Evolutionary conservation across 2,113 vertebrate species (phyloP), one percentile per base, ranked within the genome.

Genomic region (Phrynosoma blainvillii): DNA sequence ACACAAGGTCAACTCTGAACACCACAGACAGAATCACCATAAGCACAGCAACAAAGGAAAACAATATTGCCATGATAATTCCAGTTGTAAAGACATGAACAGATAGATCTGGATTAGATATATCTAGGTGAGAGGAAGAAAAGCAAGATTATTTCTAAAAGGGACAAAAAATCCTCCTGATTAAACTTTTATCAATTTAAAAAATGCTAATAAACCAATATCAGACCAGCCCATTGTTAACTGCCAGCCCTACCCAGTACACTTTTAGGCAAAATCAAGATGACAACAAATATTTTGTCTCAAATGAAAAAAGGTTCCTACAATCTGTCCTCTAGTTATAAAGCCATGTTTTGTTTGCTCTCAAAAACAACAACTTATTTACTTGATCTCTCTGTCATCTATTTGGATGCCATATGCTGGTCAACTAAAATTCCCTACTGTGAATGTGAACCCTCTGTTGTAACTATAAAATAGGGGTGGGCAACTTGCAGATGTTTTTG

Each of bases 1-100:
- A 94, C 91, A 93, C 89, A n/a, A 98, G 68, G 85, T 97, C 96
- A 1, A 97, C 93, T 90, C 96, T 96, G 86, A 96, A 97, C n/a
- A 94, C 70, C 84, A 94, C 40, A 84, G 88, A 95, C 73, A 95
- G 2, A 82, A 90, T 66, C 47, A 93, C 89, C 1, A 88, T 6
- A 70, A 94, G 90, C 36, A 96, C 70, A 14, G 79, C 79, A 73
- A 65, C 40, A 86, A 95, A 90, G 0, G 89, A 91, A 86, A 90
- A 90, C 5, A 94, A 62, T 52, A 94, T 2, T 16, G 92, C 84
- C 5, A 90, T 11, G 2, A 93, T 81, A 86, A 97, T 96, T 83
- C 96, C 96, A 73, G 91, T 82, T 14, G 90, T 96, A 93, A 97
- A 97, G 56, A 95, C 0, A 0, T 93, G 92, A 47, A 93, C 47